These are phyloP conservation scores for Sminthopsis crassicaudata DNA, from an alignment of 2,113 vertebrate genomes.

Conservation along the genomic window DNA sequence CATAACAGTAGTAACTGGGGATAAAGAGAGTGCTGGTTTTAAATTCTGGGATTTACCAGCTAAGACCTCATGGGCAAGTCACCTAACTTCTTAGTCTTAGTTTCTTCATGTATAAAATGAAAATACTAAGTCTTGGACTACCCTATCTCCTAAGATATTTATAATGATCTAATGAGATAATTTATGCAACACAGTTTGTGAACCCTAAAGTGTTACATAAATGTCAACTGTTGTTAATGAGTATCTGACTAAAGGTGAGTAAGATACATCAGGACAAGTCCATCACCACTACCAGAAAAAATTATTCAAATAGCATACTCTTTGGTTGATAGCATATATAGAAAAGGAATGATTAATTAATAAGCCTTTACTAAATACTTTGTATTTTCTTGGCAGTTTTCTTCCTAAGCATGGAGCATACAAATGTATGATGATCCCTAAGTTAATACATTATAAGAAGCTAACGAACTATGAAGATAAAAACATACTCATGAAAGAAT, in stretches of 20 bases:
- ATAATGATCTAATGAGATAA: background rate
- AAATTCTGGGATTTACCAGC: too few species aligned
- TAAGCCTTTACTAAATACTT: background rate
- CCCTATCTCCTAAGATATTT: background rate
- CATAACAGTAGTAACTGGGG: too few species aligned
- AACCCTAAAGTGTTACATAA: background rate
- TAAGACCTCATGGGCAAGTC: too few species aligned
- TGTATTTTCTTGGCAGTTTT: background rate
- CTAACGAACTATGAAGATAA: background rate
- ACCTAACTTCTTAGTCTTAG: too few species aligned
- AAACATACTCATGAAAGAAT: background rate
- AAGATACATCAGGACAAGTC: background rate
- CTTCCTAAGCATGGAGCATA: background rate
- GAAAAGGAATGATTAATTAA: conserved; percentile 20
- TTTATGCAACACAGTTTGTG: background rate
- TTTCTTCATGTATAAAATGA: too few species aligned
- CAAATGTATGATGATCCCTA: background rate
- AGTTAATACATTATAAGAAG: background rate
- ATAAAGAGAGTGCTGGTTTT: too few species aligned
- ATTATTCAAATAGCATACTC: background rate
- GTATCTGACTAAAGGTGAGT: background rate
- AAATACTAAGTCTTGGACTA: too few species aligned
- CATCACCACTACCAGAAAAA: conserved; percentile 1
- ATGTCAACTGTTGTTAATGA: background rate
- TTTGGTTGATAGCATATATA: background rate